These are phyloP conservation scores for Brachyrhaphis roseni DNA, from an alignment of 2,797 vertebrate species.

Conservation along the genomic window DNA sequence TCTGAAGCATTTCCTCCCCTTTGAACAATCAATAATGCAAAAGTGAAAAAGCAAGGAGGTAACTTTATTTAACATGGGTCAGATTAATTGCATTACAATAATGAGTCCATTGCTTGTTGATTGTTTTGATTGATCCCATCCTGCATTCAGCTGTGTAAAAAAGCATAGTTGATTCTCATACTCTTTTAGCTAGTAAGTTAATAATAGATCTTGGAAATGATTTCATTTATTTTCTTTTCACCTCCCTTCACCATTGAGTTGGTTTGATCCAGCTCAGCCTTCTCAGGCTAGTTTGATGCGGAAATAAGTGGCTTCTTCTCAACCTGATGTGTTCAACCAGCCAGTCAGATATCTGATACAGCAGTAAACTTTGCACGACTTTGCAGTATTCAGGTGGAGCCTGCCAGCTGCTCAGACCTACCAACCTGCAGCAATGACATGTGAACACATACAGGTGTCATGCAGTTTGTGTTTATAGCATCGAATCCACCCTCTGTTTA, in stretches of 20 bases:
- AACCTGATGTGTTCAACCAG: background rate
- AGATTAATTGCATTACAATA: background rate
- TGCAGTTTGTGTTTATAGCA: conserved; percentile 1
- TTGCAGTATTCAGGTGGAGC: background rate
- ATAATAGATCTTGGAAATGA: background rate
- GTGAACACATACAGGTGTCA: conserved; percentile 5
- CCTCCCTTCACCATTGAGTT: background rate
- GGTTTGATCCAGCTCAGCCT: background rate
- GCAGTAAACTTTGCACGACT: background rate
- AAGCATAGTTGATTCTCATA: background rate
- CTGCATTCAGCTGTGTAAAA: background rate
- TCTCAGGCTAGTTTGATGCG: background rate
- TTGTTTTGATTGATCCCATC: background rate
- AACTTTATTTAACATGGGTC: background rate
- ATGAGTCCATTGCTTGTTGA: background rate
- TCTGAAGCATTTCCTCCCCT: background rate
- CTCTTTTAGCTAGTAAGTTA: background rate
- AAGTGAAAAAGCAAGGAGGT: background rate
- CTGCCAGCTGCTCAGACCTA: background rate
- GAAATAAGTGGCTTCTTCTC: background rate
- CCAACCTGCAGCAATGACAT: background rate
- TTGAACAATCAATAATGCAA: background rate
- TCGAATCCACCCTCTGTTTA: background rate
- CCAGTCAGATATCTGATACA: background rate
- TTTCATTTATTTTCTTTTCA: background rate